A percentile compares a stretch with the other conserved stretches of the same genome.
Conservation (phyloP, 2,113 vertebrate genomes). For the Tetraodon nigroviridis region DNA sequence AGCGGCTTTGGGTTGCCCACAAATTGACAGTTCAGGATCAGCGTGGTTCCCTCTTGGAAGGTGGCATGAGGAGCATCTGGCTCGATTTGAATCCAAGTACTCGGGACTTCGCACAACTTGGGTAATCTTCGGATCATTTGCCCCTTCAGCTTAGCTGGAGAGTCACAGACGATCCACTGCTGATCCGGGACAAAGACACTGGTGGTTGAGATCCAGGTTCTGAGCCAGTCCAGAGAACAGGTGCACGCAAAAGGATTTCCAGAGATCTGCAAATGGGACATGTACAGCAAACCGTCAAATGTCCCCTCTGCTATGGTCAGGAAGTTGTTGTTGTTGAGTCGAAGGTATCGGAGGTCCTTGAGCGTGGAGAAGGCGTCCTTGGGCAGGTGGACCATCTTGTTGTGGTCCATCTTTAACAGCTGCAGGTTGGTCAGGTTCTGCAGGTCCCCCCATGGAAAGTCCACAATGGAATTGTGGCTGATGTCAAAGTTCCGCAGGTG, state of each 20-base stretch:
- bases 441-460: conserved; percentile 93
- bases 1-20: conserved; percentile 79
- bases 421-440: conserved; percentile 83
- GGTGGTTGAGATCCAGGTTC: conserved; percentile 82
- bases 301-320: conserved; percentile 79
- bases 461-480: conserved; percentile 85
- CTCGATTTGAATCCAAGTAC: conserved; percentile 68
- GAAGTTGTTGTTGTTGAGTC: conserved; percentile 91
- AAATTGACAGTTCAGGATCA: conserved; percentile 79
- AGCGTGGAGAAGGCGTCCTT: conserved; percentile 80
- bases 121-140: conserved; percentile 71
- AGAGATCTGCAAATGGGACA: conserved; percentile 88
- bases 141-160: conserved; percentile 78
- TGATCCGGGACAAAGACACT: conserved; percentile 80
- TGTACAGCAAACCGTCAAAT: conserved; percentile 82
- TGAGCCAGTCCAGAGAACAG: conserved; percentile 87
- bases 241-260: conserved; percentile 88
- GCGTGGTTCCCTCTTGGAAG: conserved; percentile 71
- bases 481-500: conserved; percentile 91
- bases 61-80: conserved; percentile 64
- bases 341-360: conserved; percentile 84
- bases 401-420: conserved; percentile 94
- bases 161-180: conserved; percentile 77
- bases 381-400: conserved; percentile 82
- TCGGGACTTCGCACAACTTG: conserved; percentile 73